Conservation (phyloP, 1,140 invertebrate species). For the Sinella curviseta region DNA sequence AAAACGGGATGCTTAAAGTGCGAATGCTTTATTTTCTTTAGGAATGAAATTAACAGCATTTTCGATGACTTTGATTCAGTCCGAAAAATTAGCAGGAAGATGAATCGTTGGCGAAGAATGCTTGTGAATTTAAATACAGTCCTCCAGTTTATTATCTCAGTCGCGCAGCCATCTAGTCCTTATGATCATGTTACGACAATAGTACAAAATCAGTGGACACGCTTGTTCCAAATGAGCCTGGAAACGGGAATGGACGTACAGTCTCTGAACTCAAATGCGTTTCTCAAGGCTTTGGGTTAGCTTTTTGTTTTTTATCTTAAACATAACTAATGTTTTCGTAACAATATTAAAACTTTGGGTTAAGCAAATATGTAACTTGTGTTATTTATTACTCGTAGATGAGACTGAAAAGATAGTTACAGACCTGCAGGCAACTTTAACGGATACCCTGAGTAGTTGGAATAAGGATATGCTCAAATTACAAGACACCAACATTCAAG, state of each 20-base stretch:
- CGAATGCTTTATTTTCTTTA: neutral
- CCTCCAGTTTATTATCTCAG: conserved; percentile 33
- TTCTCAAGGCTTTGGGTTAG: neutral
- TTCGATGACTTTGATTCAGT: neutral
- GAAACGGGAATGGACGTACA: neutral
- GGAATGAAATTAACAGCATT: neutral
- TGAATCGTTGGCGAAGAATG: conserved; percentile 40
- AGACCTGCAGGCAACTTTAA: conserved; percentile 8
- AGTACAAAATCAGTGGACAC: neutral
- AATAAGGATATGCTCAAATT: neutral
- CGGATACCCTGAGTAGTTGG: neutral
- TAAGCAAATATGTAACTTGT: neutral
- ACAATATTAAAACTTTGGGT: too few species aligned
- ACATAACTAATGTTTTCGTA: neutral
- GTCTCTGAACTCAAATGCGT: neutral
- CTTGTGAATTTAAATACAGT: conserved; percentile 38
- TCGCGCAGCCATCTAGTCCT: neutral
- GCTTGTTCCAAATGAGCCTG: neutral
- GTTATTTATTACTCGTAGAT: neutral
- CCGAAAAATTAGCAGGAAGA: conserved; percentile 28
- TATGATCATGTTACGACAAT: neutral
- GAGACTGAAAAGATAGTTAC: neutral
- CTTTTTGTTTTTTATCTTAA: neutral
- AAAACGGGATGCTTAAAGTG: too few species aligned
- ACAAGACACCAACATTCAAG: neutral